These are phyloP conservation scores for Girardia tigrina DNA, from an alignment of 2,888 invertebrate genomes.

Conservation along the genomic window DNA sequence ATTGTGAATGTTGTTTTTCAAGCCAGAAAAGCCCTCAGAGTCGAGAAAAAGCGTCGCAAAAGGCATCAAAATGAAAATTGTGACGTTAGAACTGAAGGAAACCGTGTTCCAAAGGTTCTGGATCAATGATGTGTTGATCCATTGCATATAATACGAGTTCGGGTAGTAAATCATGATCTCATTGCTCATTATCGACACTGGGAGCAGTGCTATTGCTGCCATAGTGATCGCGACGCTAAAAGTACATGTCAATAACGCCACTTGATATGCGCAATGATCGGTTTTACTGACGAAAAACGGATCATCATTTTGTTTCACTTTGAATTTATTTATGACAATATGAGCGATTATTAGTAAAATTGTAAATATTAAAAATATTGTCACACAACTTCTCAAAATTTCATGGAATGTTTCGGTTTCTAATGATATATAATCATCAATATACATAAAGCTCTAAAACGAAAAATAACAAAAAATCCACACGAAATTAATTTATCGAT, in stretches of 20 bases:
- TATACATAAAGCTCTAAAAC: neutral
- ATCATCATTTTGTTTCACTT: neutral
- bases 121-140: conserved; percentile 92
- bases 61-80: conserved; percentile 82
- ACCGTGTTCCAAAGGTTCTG: conserved; percentile 95
- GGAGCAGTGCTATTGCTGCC: conserved; percentile 79
- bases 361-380: conserved; percentile 17
- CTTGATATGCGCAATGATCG: conserved; percentile 35
- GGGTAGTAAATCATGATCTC: conserved; percentile 86
- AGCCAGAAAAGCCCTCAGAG: conserved; percentile 84
- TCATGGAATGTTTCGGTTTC: conserved; percentile 67
- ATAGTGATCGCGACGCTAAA: conserved; percentile 81
- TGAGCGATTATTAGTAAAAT: conserved; percentile 16
- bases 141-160: conserved; percentile 88
- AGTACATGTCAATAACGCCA: conserved; percentile 81
- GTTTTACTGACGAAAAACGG: conserved; percentile 30
- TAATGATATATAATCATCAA: neutral
- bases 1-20: conserved; percentile 69
- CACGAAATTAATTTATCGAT: too few relatives aligned
- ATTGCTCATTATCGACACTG: conserved; percentile 92
- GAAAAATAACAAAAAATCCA: too few relatives aligned
- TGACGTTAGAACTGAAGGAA: conserved; percentile 84
- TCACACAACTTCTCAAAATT: conserved; percentile 75
- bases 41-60: conserved; percentile 96
- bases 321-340: conserved; percentile 8